These are phyloP conservation scores for Liposcelis brunnea DNA, from an alignment of 2,888 invertebrate species.

Conservation along the genomic window DNA sequence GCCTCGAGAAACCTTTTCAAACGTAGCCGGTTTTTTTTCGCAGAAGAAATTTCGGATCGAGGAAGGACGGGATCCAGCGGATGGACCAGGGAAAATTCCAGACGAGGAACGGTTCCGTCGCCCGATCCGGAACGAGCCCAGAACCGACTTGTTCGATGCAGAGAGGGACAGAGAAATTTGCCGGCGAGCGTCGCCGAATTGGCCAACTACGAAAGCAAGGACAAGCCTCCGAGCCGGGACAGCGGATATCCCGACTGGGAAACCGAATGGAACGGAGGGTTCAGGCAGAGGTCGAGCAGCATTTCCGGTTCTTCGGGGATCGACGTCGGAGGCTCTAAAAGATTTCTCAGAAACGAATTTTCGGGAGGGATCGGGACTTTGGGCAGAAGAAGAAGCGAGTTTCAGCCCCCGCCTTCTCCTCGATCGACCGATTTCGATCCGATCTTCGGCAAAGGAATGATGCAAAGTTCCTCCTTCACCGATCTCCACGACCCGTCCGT, in stretches of 20 bases:
- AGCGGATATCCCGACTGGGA: constrained; percentile 31
- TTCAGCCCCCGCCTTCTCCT: neutral
- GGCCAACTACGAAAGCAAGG: neutral
- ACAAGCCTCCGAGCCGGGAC: constrained; percentile 26
- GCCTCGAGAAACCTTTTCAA: no score
- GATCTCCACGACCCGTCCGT: constrained; percentile 13
- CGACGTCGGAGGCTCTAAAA: neutral
- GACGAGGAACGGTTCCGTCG: no score
- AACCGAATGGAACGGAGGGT: constrained; percentile 19
- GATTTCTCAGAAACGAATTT: no score
- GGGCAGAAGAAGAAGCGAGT: constrained; percentile 13
- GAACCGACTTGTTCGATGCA: no score
- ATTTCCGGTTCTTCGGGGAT: constrained; percentile 24
- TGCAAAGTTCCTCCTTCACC: constrained; percentile 14
- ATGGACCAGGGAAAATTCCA: no score
- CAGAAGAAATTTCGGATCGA: no score
- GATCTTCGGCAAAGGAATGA: constrained; percentile 12
- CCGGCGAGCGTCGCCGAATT: constrained; percentile 1
- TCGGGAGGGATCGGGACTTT: constrained; percentile 15
- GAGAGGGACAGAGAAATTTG: neutral
- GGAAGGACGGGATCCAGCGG: no score
- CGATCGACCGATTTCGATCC: no score
- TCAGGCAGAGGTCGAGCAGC: constrained; percentile 24
- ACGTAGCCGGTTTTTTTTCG: no score
- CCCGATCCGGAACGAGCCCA: no score